A percentile compares a stretch with the other conserved stretches of the same genome.
phyloP scores from a whole-genome alignment of 2,888 invertebrate species.

The Clostera curtula region DNA sequence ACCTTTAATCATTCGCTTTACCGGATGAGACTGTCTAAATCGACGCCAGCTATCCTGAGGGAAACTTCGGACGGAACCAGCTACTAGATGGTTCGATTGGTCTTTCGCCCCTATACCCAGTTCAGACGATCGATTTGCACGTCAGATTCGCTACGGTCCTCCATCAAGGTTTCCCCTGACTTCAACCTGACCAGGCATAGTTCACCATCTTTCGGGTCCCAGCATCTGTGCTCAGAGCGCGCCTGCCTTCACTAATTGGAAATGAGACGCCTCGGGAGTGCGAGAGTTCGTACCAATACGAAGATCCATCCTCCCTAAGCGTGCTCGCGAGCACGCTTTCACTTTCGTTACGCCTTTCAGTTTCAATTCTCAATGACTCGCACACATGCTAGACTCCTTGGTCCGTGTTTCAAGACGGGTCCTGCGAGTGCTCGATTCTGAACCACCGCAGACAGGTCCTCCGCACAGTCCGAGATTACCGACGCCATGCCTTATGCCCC shows the following conservation, averaged over 20 bases:
- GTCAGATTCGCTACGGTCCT: constrained; percentile 84
- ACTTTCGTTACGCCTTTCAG: constrained; percentile 80
- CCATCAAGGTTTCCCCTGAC: constrained; percentile 82
- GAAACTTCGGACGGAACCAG: no score
- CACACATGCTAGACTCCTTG: constrained; percentile 72
- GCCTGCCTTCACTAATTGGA: constrained; percentile 53
- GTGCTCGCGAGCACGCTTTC: constrained; percentile 52
- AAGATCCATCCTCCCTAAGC: constrained; percentile 59
- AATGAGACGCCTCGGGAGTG: constrained; percentile 76
- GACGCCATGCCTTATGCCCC: constrained; percentile 29
- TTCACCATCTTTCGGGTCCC: constrained; percentile 85
- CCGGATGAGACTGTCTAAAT: no score
- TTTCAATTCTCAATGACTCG: constrained; percentile 78
- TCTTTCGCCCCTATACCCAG: constrained; percentile 83
- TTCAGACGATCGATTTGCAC: constrained; percentile 87
- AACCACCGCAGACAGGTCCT: constrained; percentile 47
- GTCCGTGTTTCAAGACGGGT: constrained; percentile 79
- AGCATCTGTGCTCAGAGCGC: constrained; percentile 79
- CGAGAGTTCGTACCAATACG: constrained; percentile 50
- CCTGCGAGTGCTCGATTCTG: constrained; percentile 68
- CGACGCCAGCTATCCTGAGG: no score
- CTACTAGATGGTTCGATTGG: no score
- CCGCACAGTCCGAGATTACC: constrained; percentile 38
- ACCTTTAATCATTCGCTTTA: no score
- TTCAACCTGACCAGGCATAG: constrained; percentile 83